Evolutionary conservation across 2,797 vertebrate genomes (phyloP).

Genomic region (Enteromius thamalakanensis): DNA sequence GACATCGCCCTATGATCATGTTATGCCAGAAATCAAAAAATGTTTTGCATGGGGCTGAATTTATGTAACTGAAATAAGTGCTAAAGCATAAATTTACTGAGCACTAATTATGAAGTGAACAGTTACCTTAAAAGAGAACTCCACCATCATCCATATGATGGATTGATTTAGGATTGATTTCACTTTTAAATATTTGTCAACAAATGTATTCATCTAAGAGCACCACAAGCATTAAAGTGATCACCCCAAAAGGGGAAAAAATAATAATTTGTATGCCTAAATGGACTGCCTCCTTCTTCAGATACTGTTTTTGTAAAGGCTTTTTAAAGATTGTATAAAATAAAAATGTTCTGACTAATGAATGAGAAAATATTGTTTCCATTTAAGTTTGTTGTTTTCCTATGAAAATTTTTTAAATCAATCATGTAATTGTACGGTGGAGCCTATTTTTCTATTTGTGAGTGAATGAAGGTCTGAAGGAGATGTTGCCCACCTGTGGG

Average conservation of each 20-base stretch:
- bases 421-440: conserved; percentile 60
- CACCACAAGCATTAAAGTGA: conserved; percentile 22
- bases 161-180: conserved; percentile 15
- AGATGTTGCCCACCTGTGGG: conserved; percentile 41
- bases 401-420: conserved; percentile 53
- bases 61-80: not conserved
- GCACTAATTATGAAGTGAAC: not conserved
- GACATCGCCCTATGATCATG: conserved; percentile 13
- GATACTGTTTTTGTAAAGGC: conserved; percentile 53
- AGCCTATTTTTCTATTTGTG: conserved; percentile 65
- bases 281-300: conserved; percentile 38
- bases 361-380: conserved; percentile 53
- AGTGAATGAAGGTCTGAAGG: conserved; percentile 51
- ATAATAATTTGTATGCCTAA: conserved; percentile 25
- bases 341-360: conserved; percentile 52
- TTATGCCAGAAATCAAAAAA: conserved; percentile 25
- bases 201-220: conserved; percentile 15
- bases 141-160: not conserved
- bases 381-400: conserved; percentile 48
- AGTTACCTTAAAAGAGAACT: conserved; percentile 10
- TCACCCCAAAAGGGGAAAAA: not conserved
- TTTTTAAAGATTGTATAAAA: conserved; percentile 56
- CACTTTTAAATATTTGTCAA: conserved; percentile 11
- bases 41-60: conserved; percentile 9
- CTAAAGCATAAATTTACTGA: not conserved